Evolutionary conservation across 2,797 vertebrate species (phyloP), one percentile per base, ranked within the genome.

Genomic region (Synanceia verrucosa): DNA sequence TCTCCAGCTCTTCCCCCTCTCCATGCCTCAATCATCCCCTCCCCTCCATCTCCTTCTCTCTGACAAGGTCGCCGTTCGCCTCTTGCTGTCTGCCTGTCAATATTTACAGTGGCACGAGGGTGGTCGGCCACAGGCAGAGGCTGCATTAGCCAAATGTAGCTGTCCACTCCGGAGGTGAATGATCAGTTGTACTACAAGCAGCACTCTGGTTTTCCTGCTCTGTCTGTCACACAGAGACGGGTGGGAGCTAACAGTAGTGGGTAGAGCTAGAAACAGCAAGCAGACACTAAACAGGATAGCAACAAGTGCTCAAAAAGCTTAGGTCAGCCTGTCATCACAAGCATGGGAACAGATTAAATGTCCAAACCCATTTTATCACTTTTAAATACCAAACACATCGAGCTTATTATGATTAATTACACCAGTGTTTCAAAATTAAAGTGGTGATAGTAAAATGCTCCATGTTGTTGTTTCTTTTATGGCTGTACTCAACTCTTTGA

Each of bases 101-200:
- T 93, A 92, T 93, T 93, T 92, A 92, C 91, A 86, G 89, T 76
- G 83, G 87, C 84, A 78, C 78, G 4, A 75, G 82, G 89, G 85
- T 76, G 81, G 81, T 68, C 39, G 16, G 68, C 84, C 70, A 73
- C 78, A 83, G 84, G 84, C 88, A 87, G 75, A 77, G 62, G 78
- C 36, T 84, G 83, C 90, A 90, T 92, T 90, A 92, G 87, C 86
- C 87, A 90, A 91, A 91, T 88, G 89, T 86, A 81, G 77, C 83
- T 75, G 89, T 93, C 86, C 86, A 87, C 86, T 88, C 81, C 72
- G 80, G 68, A 86, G 85, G 84, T 80, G 86, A 91, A 87, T 76
- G 86, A 91, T 89, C 82, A 81, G 81, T 82, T 87, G 83, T 87
- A 82, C 65, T 66, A 88, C 90, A 89, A 84, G 82, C 73, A 74